Percentiles rank a stretch among this genome's conserved stretches.
These are phyloP conservation scores for Gasterosteus nipponicus DNA, from an alignment of 2,113 vertebrate species.

Conservation along the genomic window DNA sequence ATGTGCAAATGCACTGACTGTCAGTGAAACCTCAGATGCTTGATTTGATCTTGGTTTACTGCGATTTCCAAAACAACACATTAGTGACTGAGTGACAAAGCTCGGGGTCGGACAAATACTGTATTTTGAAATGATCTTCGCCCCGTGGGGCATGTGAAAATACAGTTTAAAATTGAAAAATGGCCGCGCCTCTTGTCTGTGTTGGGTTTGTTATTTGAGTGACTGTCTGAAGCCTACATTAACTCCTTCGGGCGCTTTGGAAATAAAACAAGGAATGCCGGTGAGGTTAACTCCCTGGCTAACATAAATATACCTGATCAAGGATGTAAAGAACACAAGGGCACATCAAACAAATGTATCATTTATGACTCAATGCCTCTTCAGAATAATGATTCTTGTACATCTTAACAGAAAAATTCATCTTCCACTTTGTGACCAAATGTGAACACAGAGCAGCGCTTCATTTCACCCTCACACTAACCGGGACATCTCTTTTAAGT, in stretches of 20 bases:
- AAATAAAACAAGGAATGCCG: background rate
- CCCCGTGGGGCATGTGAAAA: background rate
- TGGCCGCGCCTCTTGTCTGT: background rate
- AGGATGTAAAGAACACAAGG: conserved; percentile 1
- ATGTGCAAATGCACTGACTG: background rate
- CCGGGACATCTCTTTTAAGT: conserved; percentile 60
- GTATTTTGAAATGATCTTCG: background rate
- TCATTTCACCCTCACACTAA: conserved; percentile 44
- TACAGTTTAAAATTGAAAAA: background rate
- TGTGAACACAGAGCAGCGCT: conserved; percentile 44
- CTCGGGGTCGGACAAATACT: background rate
- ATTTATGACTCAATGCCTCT: background rate
- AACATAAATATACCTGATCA: background rate
- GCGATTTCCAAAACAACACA: background rate
- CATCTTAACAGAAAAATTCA: conserved; percentile 28
- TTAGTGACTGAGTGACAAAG: background rate
- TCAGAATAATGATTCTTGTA: background rate
- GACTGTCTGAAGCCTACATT: background rate
- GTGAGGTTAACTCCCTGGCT: background rate
- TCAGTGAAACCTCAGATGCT: background rate
- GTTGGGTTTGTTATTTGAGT: background rate
- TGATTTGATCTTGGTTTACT: background rate
- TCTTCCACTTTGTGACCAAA: conserved; percentile 40
- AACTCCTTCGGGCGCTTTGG: background rate
- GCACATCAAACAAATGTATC: background rate